A percentile compares a stretch with the other conserved stretches of the same genome.
Evolutionary conservation across 2,113 vertebrate genomes (phyloP).

Genomic region (Zeus faber): DNA sequence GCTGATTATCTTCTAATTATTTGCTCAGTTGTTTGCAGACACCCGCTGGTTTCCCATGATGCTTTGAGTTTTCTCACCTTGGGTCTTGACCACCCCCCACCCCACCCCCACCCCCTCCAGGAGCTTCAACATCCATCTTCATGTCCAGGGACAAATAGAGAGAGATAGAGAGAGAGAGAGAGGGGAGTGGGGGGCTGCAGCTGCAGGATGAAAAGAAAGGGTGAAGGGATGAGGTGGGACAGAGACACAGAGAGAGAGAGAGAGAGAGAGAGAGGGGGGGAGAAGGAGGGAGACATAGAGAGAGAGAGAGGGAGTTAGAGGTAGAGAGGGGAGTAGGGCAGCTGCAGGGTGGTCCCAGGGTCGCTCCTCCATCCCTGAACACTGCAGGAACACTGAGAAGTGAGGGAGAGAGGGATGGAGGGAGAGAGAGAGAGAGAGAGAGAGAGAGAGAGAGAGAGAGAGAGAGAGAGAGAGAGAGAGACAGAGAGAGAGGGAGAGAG

Average conservation of each 20-base stretch:
- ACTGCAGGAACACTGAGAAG: no score
- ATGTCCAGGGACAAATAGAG: conserved; percentile 90
- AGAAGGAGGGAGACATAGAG: conserved; percentile 77
- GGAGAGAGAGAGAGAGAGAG: conserved; percentile 47
- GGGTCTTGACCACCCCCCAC: conserved; percentile 58
- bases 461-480: background rate
- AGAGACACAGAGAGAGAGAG: conserved; percentile 73
- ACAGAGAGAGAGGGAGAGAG: background rate
- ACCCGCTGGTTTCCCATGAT: no score
- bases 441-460: conserved; percentile 1
- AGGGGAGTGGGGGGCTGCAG: conserved; percentile 82
- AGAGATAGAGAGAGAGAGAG: conserved; percentile 68
- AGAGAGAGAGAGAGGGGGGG: conserved; percentile 71
- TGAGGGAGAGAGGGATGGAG: background rate
- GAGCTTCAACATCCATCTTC: conserved; percentile 99
- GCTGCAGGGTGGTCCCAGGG: conserved; percentile 82
- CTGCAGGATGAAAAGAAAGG: conserved; percentile 81
- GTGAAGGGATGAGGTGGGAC: conserved; percentile 76
- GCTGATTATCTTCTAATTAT: no score
- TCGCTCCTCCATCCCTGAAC: conserved; percentile 40
- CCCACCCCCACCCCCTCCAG: conserved; percentile 81
- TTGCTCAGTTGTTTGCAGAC: conserved; percentile 69
- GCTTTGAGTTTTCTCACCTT: conserved; percentile 92
- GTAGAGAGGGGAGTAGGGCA: conserved; percentile 78
- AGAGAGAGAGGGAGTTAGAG: conserved; percentile 74